A percentile compares a stretch with the other conserved stretches of the same genome.
These are phyloP conservation scores for Tinea trinotella DNA, from an alignment of 2,888 invertebrate genomes.

Conservation along the genomic window DNA sequence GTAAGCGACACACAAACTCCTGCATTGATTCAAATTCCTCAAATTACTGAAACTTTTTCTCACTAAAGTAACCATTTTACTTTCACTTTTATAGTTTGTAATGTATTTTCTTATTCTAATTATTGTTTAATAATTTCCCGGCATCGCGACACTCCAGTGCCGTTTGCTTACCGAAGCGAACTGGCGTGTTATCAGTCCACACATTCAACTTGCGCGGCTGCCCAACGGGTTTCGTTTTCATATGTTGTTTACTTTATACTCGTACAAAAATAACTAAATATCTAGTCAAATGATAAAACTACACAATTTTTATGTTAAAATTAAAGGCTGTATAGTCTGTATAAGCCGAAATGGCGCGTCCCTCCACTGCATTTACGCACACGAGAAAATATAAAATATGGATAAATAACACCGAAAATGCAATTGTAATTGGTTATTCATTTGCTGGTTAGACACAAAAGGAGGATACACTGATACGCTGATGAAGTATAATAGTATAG, in stretches of 20 bases:
- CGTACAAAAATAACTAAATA: background rate
- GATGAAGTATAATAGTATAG: no score
- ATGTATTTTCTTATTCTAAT: background rate
- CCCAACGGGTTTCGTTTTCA: background rate
- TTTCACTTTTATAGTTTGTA: background rate
- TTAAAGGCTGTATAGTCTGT: no score
- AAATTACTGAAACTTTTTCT: slow-evolving; percentile 46
- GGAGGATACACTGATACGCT: no score
- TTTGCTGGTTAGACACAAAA: no score
- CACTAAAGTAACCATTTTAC: slow-evolving; percentile 45
- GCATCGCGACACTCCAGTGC: slow-evolving; percentile 5
- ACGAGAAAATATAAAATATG: no score
- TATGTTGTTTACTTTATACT: background rate
- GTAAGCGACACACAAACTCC: slow-evolving; percentile 33
- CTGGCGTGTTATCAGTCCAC: slow-evolving; percentile 10
- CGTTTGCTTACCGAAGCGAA: slow-evolving; percentile 10
- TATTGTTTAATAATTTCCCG: background rate
- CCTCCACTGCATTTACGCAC: no score
- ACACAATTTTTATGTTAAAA: no score
- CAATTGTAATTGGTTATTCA: no score
- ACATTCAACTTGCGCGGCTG: background rate
- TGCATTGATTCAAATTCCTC: slow-evolving; percentile 39
- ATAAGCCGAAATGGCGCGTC: no score
- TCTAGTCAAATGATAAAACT: background rate
- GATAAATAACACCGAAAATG: no score